phyloP scores from a whole-genome alignment of 2,797 vertebrate genomes.

The Premnoplex brunnescens region DNA sequence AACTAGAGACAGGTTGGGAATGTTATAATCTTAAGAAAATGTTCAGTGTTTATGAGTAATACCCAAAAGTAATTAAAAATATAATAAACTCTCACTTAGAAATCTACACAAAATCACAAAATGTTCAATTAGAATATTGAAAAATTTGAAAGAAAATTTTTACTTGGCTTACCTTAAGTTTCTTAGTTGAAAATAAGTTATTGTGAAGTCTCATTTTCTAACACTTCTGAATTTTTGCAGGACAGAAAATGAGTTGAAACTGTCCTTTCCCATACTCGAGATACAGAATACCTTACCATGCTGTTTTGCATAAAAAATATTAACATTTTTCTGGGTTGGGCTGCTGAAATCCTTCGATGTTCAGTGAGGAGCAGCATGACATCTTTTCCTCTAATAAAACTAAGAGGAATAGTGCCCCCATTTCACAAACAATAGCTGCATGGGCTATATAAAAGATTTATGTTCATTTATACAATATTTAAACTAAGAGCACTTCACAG shows the following conservation, averaged over 20 bases:
- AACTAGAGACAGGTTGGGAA: background rate
- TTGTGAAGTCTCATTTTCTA: background rate
- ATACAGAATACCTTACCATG: background rate
- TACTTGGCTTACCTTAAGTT: background rate
- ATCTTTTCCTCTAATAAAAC: background rate
- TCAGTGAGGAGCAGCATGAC: background rate
- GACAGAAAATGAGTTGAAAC: background rate
- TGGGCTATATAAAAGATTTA: conserved; percentile 36
- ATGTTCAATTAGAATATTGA: background rate
- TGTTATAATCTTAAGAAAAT: background rate
- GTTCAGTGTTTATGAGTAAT: background rate
- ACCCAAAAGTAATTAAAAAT: background rate
- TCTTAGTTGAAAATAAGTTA: background rate
- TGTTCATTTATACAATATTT: conserved; percentile 64
- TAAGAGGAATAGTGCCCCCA: background rate
- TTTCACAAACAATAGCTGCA: conserved; percentile 9
- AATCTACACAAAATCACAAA: background rate
- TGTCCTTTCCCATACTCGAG: background rate
- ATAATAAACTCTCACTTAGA: background rate
- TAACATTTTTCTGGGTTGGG: background rate
- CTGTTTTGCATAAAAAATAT: background rate
- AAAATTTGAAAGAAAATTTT: background rate
- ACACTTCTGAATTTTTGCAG: background rate
- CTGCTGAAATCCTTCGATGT: background rate
- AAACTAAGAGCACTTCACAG: conserved; percentile 4